These are phyloP conservation scores for Clarias laeviceps DNA, from an alignment of 2,797 vertebrate species.

Conservation along the genomic window DNA sequence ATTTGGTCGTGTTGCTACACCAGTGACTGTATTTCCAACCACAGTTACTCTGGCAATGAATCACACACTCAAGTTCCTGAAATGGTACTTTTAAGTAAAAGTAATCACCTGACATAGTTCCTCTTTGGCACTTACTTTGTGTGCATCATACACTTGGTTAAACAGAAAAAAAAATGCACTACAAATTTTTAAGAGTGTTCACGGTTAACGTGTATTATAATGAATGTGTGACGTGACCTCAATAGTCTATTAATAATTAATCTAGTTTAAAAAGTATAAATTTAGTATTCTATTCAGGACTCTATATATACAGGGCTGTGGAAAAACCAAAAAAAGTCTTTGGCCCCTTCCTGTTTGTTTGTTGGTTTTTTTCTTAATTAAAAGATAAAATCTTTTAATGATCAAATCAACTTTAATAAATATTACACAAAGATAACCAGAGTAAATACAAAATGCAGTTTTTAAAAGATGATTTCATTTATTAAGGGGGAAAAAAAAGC, in stretches of 20 bases:
- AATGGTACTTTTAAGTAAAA: slow-evolving; percentile 47
- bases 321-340: too few species aligned
- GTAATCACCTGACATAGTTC: slow-evolving; percentile 40
- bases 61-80: slow-evolving; percentile 54
- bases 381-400: too few species aligned
- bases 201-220: not conserved
- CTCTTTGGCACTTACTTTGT: slow-evolving; percentile 35
- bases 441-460: too few species aligned
- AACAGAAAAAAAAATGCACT: not conserved
- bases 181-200: not conserved
- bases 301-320: too few species aligned
- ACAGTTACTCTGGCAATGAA: slow-evolving; percentile 37
- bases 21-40: slow-evolving; percentile 12
- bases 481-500: too few species aligned
- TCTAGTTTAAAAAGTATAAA: not conserved
- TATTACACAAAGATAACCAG: too few species aligned
- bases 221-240: not conserved
- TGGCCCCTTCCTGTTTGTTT: too few species aligned
- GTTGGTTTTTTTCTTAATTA: too few species aligned
- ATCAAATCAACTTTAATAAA: too few species aligned
- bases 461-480: too few species aligned
- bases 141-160: not conserved
- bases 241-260: not conserved
- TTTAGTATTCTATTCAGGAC: not conserved
- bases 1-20: not conserved